phyloP scores from a whole-genome alignment of 2,888 invertebrate species.

The Leptinotarsa rubiginosa region DNA sequence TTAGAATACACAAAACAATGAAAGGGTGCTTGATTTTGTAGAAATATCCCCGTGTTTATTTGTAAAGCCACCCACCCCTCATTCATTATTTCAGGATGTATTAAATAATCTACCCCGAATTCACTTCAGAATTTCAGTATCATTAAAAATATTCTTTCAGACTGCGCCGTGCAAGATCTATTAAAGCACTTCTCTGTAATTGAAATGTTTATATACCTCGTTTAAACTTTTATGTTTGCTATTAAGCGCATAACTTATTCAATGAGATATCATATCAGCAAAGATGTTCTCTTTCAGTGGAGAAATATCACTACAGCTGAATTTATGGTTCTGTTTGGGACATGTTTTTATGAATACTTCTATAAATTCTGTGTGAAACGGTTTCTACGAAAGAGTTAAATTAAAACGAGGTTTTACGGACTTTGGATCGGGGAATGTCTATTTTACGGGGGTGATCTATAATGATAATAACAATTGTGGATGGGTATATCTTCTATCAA shows the following conservation, averaged over 20 bases:
- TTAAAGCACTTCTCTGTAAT: constrained; percentile 18
- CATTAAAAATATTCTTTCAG: constrained; percentile 18
- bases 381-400: constrained; percentile 22
- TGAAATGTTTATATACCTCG: constrained; percentile 25
- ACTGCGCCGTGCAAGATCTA: constrained; percentile 17
- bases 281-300: constrained; percentile 14
- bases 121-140: constrained; percentile 7
- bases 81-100: constrained; percentile 2
- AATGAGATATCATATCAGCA: constrained; percentile 20
- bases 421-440: background rate
- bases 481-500: no score
- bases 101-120: background rate
- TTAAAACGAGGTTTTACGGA: constrained; percentile 10
- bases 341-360: constrained; percentile 28
- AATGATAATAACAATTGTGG: no score
- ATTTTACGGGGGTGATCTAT: background rate
- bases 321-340: constrained; percentile 29
- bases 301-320: constrained; percentile 24
- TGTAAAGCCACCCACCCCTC: background rate
- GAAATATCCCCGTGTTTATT: no score
- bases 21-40: no score
- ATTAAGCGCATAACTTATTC: constrained; percentile 27
- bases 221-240: constrained; percentile 21
- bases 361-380: constrained; percentile 24
- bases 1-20: no score